Evolutionary conservation across 2,797 vertebrate genomes (phyloP), one percentile per base, ranked within the genome.

Genomic region (Centropyge bicolor): DNA sequence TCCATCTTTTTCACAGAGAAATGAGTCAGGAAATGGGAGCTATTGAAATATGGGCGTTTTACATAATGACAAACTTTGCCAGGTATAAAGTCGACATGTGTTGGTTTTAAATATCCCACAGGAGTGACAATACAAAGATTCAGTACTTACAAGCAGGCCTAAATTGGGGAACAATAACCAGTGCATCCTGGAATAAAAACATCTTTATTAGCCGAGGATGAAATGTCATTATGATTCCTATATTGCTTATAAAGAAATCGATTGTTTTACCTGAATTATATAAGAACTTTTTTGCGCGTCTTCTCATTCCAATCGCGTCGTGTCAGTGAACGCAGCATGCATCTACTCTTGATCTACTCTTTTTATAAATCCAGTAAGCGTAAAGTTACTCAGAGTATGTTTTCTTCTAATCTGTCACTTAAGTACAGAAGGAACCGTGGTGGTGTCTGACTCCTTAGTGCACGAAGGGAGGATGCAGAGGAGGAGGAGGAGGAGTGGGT

Each of bases 151-250:
- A 52, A 92, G 71, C 22, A 92, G 57, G 41, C 56, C 59, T 55
- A 93, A 51, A 72, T 46, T 67, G 41, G 27, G 43, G 31, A 79
- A 52, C 66, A 82, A 69, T 65, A 92, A 82, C 83, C 86, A 86
- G 78, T 51, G 85, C 95, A 96, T 95, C 88, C 94, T 95, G 86
- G 55, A 81, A 78, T 41, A 51, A 43, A 20, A 3, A 54, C 3
- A 16, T 17, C 0, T n/a, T 2, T 0, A 49, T 78, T 46, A 88
- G 54, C 45, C 54, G 14, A 14, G 19, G 61, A 43, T 46, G 45
- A 46, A 51, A 51, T 5, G 22, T 14, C 3, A 41, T 6, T 38
- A 4, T 19, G 1, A 0, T 20, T 60, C 0, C 14, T 16, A 20
- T 17, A 9, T 12, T 27, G 7, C 0, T 31, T 2, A 43, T 1